phyloP scores from a whole-genome alignment of 2,113 vertebrate species.

The Daphoenositta chrysoptera region DNA sequence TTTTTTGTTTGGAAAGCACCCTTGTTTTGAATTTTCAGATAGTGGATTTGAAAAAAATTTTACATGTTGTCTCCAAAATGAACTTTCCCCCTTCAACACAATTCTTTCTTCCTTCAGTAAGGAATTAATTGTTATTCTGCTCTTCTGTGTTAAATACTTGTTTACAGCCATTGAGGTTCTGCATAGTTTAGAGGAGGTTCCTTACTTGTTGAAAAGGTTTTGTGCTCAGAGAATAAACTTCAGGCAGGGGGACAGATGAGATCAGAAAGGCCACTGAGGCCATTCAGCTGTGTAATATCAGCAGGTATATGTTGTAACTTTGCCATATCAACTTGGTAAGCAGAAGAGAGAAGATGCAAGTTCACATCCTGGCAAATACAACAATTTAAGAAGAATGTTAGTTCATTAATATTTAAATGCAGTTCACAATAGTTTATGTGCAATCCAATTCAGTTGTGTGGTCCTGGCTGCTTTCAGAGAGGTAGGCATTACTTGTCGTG shows the following conservation, averaged over 20 bases:
- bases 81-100: neutral
- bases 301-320: neutral
- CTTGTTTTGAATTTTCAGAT: neutral
- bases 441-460: neutral
- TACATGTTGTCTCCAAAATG: neutral
- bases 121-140: neutral
- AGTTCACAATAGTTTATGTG: slow-evolving; percentile 27
- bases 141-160: neutral
- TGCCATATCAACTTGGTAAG: neutral
- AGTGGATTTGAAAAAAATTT: neutral
- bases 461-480: slow-evolving; percentile 4
- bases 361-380: neutral
- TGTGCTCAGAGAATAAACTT: neutral
- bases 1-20: neutral
- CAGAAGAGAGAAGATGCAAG: neutral
- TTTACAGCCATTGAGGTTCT: neutral
- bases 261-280: neutral
- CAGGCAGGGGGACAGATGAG: neutral
- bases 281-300: neutral
- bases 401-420: slow-evolving; percentile 29
- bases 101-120: neutral
- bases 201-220: neutral
- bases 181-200: neutral
- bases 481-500: slow-evolving; percentile 10
- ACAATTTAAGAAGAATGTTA: neutral